A percentile compares a stretch with the other conserved stretches of the same genome.
phyloP scores from a whole-genome alignment of 1,140 invertebrate genomes.

The Eriocheir sinensis region DNA sequence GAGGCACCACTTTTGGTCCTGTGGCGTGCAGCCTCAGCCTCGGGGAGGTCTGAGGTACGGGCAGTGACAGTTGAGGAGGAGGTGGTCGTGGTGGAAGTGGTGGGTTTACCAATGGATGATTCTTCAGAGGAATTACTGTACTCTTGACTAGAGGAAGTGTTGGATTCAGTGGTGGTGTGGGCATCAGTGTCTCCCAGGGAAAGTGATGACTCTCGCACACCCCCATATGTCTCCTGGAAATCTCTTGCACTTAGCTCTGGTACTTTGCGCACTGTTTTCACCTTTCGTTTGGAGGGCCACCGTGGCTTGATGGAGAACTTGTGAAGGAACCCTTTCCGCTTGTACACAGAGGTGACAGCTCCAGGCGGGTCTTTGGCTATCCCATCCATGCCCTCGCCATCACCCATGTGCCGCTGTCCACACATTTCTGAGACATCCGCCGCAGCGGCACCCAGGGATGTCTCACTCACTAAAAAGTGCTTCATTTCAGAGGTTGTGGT shows the following conservation, averaged over 20 bases:
- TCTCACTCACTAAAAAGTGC: constrained; percentile 78
- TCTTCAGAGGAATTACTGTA: constrained; percentile 78
- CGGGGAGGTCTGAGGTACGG: constrained; percentile 64
- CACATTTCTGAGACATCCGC: constrained; percentile 74
- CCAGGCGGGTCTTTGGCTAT: constrained; percentile 57
- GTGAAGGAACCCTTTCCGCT: constrained; percentile 80
- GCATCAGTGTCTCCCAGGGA: constrained; percentile 66
- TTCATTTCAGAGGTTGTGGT: constrained; percentile 52
- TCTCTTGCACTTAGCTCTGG: constrained; percentile 62
- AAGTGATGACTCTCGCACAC: constrained; percentile 70
- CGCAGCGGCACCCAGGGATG: constrained; percentile 76
- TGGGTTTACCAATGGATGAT: constrained; percentile 76
- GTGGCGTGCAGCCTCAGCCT: constrained; percentile 48
- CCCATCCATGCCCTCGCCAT: constrained; percentile 60
- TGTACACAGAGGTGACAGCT: constrained; percentile 63
- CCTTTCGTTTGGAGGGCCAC: constrained; percentile 81
- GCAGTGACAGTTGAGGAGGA: constrained; percentile 73
- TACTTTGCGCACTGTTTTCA: constrained; percentile 77
- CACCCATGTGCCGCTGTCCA: constrained; percentile 71
- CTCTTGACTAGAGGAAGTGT: constrained; percentile 79
- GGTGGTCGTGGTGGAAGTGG: constrained; percentile 69
- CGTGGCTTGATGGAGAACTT: constrained; percentile 80
- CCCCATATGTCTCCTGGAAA: constrained; percentile 68
- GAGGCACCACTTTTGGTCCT: constrained; percentile 51
- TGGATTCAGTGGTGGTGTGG: constrained; percentile 75